Base-by-base conservation (phyloP, 64 coral and sea anemone genomes). In the Pachyseris speciosa region DNA sequence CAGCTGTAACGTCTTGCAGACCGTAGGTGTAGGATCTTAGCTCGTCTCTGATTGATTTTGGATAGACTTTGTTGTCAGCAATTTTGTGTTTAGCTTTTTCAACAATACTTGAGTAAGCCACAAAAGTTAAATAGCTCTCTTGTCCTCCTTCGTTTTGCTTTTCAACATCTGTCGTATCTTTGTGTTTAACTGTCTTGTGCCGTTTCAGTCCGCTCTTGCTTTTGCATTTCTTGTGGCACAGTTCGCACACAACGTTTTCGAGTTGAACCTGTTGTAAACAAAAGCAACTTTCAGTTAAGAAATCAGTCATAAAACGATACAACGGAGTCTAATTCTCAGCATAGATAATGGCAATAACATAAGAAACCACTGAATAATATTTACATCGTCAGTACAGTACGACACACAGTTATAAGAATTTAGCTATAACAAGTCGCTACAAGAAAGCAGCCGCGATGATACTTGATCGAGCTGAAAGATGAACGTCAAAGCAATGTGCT, bases 231-330 rank as follows among this genome's bases (percentile, higher is more conserved):
- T 84, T 84, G 19, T 84, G 55, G 80, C 80, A 84, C 16, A 84
- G 27, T 61, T 60, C 55, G 27, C 80, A 84, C 26, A 83, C 32
- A 63, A 83, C 33, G 52, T 60, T 61, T 63, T 83, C 57, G 57
- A 61, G 57, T 61, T 61, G 57, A 61, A 61, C 57, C 57, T 61
- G 57, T 61, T 76, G 43, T 41, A 28, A 67, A 67, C 64, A 86
- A 86, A 63, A 86, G 64, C 45, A 86, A 68, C 38, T 67, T 84
- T 84, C 60, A 67, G 80, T 84, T 68, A 13, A 87, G 41, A 87
- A 51, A 68, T 87, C 30, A 67, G 66, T 84, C 80, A 84, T 84
- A 84, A 64, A 84, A 64, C 69, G 69, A 72, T 72, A 72, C 69
- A 33, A 72, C 69, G 36, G 36, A 72, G 69, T 72, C 69, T 72